Evolutionary conservation across 2,888 invertebrate species (phyloP).

Genomic region (Bellardia bayeri): DNA sequence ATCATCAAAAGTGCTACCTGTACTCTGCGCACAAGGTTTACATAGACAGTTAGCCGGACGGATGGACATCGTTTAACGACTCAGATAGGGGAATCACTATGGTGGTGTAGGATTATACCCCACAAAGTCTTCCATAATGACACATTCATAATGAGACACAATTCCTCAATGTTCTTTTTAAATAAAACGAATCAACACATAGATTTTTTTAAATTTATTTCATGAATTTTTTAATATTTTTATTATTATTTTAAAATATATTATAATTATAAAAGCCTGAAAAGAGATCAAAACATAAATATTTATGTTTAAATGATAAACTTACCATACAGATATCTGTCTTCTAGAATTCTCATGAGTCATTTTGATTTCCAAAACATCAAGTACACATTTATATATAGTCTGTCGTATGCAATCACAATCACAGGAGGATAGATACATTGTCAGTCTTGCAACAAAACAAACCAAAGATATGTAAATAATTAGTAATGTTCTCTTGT

Average conservation of each 20-base stretch:
- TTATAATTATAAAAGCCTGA: neutral
- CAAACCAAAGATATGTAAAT: constrained; percentile 63
- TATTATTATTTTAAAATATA: neutral
- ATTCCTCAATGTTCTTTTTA: neutral
- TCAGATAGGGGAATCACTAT: too few species aligned
- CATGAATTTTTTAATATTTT: neutral
- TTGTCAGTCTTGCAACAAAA: constrained; percentile 69
- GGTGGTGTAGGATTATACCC: too few species aligned
- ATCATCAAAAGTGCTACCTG: too few species aligned
- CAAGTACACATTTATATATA: neutral
- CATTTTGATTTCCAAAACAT: neutral
- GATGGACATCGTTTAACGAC: too few species aligned
- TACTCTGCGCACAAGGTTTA: too few species aligned
- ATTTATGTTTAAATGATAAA: neutral
- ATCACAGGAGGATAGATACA: constrained; percentile 28
- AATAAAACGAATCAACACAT: neutral
- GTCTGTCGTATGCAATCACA: neutral
- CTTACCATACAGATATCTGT: constrained; percentile 30
- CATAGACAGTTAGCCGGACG: too few species aligned
- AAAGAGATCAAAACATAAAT: neutral
- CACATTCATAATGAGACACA: too few species aligned
- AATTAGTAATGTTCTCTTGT: constrained; percentile 50
- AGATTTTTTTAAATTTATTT: neutral
- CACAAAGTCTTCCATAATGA: too few species aligned
- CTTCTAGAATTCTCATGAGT: neutral